phyloP scores from a whole-genome alignment of 2,888 invertebrate genomes.

The Anoplius nigerrimus region DNA sequence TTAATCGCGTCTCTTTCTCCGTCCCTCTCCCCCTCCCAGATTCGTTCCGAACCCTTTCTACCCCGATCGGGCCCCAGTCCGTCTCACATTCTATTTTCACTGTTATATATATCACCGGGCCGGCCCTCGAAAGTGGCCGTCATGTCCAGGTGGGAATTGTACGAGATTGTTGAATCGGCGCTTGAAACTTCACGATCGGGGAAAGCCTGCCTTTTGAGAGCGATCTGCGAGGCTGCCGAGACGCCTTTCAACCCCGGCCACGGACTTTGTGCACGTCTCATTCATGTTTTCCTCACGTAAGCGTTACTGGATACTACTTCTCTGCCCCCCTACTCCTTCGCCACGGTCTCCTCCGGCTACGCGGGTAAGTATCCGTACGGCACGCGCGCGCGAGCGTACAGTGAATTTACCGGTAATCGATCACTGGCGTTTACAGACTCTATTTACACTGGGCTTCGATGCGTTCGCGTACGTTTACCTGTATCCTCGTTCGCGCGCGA shows the following conservation, averaged over 20 bases:
- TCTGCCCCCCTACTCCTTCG: no score
- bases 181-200: constrained; percentile 61
- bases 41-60: not conserved
- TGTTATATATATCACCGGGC: constrained; percentile 12
- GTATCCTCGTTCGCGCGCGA: no score
- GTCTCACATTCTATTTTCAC: not conserved
- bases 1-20: constrained; percentile 19
- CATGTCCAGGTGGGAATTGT: constrained; percentile 67
- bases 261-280: constrained; percentile 84
- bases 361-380: no score
- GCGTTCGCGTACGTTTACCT: no score
- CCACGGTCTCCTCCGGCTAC: no score
- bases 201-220: constrained; percentile 83
- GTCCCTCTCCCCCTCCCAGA: not conserved
- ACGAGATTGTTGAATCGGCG: constrained; percentile 65
- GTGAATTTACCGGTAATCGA: no score
- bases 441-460: no score
- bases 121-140: constrained; percentile 8
- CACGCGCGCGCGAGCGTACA: no score
- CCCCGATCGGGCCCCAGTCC: not conserved
- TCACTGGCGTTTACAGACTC: no score
- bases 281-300: constrained; percentile 84
- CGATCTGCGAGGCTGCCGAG: constrained; percentile 86
- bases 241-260: constrained; percentile 82
- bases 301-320: constrained; percentile 25